Conservation (phyloP, 2,888 invertebrate species). For the Nephrotoma guestfalica region DNA sequence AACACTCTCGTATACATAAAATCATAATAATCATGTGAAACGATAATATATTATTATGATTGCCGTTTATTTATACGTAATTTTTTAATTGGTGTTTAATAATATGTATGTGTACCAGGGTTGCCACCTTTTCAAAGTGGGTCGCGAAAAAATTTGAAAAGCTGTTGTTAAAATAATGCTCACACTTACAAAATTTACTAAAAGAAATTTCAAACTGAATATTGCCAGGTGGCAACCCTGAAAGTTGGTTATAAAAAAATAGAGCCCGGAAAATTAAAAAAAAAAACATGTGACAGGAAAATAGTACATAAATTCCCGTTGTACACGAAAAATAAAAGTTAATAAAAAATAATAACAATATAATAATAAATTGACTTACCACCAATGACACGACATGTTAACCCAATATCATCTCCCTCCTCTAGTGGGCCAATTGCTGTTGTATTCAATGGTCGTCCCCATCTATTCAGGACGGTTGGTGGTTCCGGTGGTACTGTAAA, state of each 20-base stretch:
- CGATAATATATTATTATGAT: neutral
- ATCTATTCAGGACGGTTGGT: constrained; percentile 60
- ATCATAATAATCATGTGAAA: neutral
- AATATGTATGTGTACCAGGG: neutral
- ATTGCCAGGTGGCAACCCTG: too few relatives aligned
- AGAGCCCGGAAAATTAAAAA: too few relatives aligned
- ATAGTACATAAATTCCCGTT: too few relatives aligned
- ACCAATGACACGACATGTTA: constrained; percentile 65
- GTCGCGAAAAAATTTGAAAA: too few relatives aligned
- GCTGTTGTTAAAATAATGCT: too few relatives aligned
- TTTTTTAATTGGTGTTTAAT: neutral
- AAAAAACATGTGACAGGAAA: too few relatives aligned
- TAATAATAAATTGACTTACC: constrained; percentile 36
- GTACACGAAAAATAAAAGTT: neutral
- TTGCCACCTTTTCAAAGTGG: too few relatives aligned
- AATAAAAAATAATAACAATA: neutral
- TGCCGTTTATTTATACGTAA: neutral
- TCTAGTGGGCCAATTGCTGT: constrained; percentile 59
- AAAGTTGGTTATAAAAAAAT: too few relatives aligned
- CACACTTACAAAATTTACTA: too few relatives aligned
- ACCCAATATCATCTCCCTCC: constrained; percentile 59
- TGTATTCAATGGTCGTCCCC: constrained; percentile 58
- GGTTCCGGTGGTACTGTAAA: constrained; percentile 61
- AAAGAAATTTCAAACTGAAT: too few relatives aligned
- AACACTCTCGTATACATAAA: neutral